Base-by-base conservation (phyloP, 2,888 invertebrate genomes). In the Watsonalla binaria region DNA sequence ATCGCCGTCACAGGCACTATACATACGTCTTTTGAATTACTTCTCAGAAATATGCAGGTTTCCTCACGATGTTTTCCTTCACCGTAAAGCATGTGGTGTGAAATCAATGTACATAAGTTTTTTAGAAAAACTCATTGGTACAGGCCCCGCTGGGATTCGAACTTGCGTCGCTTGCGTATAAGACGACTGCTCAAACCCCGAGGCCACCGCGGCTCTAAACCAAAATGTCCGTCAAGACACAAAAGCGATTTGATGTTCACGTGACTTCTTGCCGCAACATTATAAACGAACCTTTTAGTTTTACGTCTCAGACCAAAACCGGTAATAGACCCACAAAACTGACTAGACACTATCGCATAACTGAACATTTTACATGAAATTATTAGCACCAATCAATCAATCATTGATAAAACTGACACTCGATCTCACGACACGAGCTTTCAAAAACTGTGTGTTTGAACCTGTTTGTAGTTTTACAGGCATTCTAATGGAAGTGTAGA, bases 341-440 rank as follows among this genome's bases (percentile, higher is more conserved):
- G n/a, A 55, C 52, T 54, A 53, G 46, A 52, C 34, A 13, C 24
- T 33, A 50, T 24, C 11, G 48, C 52, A 57, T 59, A 49, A 56
- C 53, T 55, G 35, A 51, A n/a, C 34, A 34, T 49, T 49, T 49
- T 49, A 49, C 49, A 49, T 51, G 51, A 59, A 60, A 60, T 69
- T 66, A 66, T 65, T 62, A 58, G 51, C 58, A 63, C 56, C 56
- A 62, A 65, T 65, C 66, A 72, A 74, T 72, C 69, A 66, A 57
- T 54, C 59, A 61, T 59, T 60, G 73, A 74, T 74, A 74, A 68
- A 53, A 60, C 55, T 63, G 68, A 64, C 73, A 65, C 63, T 58
- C 68, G 65, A 52, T 53, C 45, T 51, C 51, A 55, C 48, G 65
- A 65, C 62, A 63, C 11, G 8, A 63, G 61, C 69, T 68, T 67